Conservation (phyloP, 2,797 vertebrate species). For the Hapalemur alaotrensis region DNA sequence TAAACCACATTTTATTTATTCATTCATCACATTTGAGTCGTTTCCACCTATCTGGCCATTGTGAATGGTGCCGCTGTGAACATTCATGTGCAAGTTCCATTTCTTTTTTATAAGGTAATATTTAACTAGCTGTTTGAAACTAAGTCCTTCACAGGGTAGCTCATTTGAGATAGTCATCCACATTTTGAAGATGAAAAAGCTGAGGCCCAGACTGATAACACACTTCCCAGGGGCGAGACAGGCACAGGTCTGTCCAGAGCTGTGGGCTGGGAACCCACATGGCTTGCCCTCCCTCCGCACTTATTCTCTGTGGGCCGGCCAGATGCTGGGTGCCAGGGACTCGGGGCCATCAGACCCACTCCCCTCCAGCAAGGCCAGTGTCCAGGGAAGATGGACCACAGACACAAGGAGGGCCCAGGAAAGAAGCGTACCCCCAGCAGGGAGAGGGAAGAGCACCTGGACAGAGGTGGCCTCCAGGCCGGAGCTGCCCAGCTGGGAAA, state of each 20-base stretch:
- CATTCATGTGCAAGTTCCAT: not conserved
- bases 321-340: not conserved
- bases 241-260: not conserved
- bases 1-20: not conserved
- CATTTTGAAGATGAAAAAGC: slow-evolving; percentile 9
- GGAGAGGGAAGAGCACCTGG: not conserved
- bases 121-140: slow-evolving; percentile 12
- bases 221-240: not conserved
- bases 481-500: not conserved
- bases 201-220: not conserved
- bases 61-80: not conserved
- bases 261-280: not conserved
- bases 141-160: not conserved
- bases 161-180: not conserved
- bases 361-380: not conserved
- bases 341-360: not conserved
- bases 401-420: not conserved
- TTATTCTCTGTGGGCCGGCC: not conserved
- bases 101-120: not conserved
- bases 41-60: not conserved
- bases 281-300: not conserved
- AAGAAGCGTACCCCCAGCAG: not conserved
- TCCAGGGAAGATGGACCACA: not conserved
- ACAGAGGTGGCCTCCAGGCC: not conserved
- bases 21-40: not conserved